phyloP scores from a whole-genome alignment of 1,140 invertebrate species.

The Neodiprion lecontei region DNA sequence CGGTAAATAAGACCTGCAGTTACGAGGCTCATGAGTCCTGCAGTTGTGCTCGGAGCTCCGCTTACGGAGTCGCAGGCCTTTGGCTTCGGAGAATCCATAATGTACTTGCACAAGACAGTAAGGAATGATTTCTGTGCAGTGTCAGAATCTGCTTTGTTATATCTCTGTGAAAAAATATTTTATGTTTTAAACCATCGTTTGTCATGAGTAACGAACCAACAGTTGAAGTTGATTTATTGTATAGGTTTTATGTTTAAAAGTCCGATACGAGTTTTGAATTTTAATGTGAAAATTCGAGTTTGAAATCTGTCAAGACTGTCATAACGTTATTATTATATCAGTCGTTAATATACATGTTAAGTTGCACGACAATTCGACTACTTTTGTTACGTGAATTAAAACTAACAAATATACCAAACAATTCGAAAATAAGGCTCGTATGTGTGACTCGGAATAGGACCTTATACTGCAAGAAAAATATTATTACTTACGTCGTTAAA shows the following conservation, averaged over 20 bases:
- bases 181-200: no score
- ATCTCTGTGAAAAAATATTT: neutral
- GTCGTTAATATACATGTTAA: neutral
- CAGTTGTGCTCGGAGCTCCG: neutral
- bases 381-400: no score
- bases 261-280: neutral
- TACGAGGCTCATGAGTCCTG: neutral
- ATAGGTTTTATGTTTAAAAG: no score
- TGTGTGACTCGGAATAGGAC: no score
- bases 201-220: no score
- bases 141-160: neutral
- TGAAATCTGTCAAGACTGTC: neutral
- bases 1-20: neutral
- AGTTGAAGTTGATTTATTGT: no score
- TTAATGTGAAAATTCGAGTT: no score
- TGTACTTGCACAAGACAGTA: neutral
- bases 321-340: neutral
- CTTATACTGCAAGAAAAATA: conserved; percentile 14
- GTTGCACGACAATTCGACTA: no score
- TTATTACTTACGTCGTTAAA: conserved; percentile 55
- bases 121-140: neutral
- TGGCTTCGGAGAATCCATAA: neutral
- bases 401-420: no score
- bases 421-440: no score
- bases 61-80: neutral